phyloP scores from a whole-genome alignment of 2,888 invertebrate genomes.

The Scaptodrosophila latifasciaeformis region DNA sequence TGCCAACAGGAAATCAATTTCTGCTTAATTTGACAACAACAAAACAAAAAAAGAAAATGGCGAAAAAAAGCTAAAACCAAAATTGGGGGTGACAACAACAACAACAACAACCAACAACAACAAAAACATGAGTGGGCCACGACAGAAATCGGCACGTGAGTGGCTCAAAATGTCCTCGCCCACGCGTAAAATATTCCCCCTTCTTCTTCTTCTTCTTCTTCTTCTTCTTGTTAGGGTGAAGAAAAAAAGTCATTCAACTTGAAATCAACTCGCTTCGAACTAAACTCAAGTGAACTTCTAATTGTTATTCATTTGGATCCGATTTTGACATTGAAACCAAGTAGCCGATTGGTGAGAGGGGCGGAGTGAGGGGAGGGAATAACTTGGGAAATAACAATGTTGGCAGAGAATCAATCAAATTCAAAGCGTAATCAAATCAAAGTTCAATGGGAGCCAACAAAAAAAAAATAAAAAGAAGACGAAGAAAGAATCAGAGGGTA shows the following conservation, averaged over 20 bases:
- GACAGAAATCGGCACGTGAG: too few species aligned
- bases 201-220: too few species aligned
- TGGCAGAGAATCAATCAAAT: constrained; percentile 40
- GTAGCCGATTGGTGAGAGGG: background rate
- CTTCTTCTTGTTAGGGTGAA: too few species aligned
- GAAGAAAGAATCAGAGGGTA: too few species aligned
- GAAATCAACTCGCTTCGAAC: background rate
- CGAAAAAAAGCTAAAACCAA: too few species aligned
- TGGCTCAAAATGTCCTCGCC: too few species aligned
- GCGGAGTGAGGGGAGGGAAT: background rate
- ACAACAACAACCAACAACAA: too few species aligned
- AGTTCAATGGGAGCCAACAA: constrained; percentile 24
- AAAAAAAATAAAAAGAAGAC: too few species aligned
- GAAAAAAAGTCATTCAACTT: constrained; percentile 37
- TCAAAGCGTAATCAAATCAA: constrained; percentile 45
- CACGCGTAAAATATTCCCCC: too few species aligned
- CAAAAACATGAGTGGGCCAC: too few species aligned
- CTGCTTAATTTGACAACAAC: constrained; percentile 25
- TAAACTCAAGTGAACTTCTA: constrained; percentile 29
- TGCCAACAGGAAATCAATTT: constrained; percentile 47
- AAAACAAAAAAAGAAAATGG: too few species aligned
- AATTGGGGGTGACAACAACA: too few species aligned
- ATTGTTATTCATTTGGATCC: constrained; percentile 32
- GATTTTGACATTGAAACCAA: constrained; percentile 13
- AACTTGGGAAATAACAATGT: background rate